phyloP scores from a whole-genome alignment of 2,113 vertebrate genomes.

The Theropithecus gelada region DNA sequence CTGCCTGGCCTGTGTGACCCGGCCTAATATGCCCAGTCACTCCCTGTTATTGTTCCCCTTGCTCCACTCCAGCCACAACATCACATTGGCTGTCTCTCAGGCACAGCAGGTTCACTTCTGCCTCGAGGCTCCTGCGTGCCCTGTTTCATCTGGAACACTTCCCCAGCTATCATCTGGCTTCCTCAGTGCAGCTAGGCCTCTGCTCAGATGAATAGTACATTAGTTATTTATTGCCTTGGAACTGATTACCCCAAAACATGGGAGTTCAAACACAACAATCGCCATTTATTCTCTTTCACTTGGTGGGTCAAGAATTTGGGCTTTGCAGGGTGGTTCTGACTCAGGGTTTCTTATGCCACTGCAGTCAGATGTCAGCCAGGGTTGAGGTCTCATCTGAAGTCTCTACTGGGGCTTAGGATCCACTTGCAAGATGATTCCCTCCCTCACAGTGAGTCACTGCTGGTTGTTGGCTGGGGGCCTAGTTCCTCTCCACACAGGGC shows the following conservation, averaged over 20 bases:
- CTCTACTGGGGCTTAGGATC: neutral
- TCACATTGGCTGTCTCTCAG: neutral
- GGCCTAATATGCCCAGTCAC: neutral
- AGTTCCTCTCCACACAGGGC: neutral
- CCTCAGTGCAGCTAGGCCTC: neutral
- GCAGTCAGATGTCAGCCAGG: neutral
- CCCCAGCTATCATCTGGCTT: no score
- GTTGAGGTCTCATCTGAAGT: neutral
- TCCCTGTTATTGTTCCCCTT: neutral
- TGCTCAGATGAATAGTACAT: neutral
- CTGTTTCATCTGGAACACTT: neutral
- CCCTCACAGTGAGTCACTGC: neutral
- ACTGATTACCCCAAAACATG: neutral
- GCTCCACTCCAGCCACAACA: neutral
- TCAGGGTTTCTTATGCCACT: neutral
- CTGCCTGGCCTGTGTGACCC: neutral
- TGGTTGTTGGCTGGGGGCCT: neutral
- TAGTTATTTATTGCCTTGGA: neutral
- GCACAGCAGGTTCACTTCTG: neutral
- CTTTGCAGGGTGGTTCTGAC: neutral
- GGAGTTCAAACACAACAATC: neutral
- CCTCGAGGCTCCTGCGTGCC: fast-evolving
- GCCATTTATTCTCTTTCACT: neutral
- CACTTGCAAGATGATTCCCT: neutral
- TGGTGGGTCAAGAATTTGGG: neutral